Percentiles rank a stretch among this genome's conserved stretches.
Evolutionary conservation across 2,888 invertebrate genomes (phyloP).

Genomic region (Phaedon cochleariae): DNA sequence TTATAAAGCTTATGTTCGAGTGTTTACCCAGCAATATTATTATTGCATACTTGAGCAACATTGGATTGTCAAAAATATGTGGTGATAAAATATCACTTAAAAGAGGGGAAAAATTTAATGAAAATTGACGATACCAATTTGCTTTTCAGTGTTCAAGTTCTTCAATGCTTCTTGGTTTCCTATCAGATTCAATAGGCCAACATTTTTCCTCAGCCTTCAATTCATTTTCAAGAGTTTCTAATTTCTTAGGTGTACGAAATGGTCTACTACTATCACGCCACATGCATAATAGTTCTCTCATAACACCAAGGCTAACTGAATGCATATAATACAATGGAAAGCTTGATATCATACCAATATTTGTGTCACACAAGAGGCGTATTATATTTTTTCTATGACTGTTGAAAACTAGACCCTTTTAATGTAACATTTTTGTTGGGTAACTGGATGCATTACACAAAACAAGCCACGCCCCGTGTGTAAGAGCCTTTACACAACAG

Average conservation of each 20-base stretch:
- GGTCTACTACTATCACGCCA: neutral
- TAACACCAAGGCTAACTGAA: conserved; percentile 7
- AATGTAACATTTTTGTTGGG: too few species aligned
- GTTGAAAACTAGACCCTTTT: too few species aligned
- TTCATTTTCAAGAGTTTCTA: conserved; percentile 13
- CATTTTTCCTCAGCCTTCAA: neutral
- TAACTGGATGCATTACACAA: too few species aligned
- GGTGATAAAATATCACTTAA: conserved; percentile 28
- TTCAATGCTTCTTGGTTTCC: conserved; percentile 40
- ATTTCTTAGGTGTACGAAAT: neutral
- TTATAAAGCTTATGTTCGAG: conserved; percentile 29
- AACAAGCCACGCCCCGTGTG: too few species aligned
- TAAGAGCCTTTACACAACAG: too few species aligned
- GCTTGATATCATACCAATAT: conserved; percentile 12
- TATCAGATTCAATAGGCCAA: conserved; percentile 42
- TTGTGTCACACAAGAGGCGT: conserved; percentile 23
- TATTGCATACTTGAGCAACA: conserved; percentile 35
- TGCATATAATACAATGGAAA: conserved; percentile 15
- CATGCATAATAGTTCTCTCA: conserved; percentile 10
- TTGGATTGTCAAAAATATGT: conserved; percentile 29
- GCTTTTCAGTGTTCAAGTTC: conserved; percentile 42
- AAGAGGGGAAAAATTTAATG: conserved; percentile 35
- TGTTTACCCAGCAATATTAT: conserved; percentile 28
- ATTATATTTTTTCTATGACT: too few species aligned
- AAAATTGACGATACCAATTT: conserved; percentile 40